Evolutionary conservation across 2,797 vertebrate species (phyloP).

Genomic region (Hoplostethus atlanticus): DNA sequence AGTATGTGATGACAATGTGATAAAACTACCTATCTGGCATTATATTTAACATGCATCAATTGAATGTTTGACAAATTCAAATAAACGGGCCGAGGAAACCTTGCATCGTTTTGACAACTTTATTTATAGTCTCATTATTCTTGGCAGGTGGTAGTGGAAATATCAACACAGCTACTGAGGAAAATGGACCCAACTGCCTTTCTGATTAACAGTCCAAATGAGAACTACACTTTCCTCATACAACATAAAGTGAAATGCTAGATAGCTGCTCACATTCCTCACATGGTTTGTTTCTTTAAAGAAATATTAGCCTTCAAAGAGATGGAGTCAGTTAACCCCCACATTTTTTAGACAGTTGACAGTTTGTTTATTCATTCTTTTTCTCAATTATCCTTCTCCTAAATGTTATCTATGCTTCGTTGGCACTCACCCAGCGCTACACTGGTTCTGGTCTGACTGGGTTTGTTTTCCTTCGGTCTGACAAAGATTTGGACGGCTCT

Average conservation of each 20-base stretch:
- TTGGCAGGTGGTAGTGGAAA: not conserved
- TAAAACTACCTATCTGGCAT: conserved; percentile 3
- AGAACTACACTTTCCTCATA: not conserved
- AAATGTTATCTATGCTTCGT: not conserved
- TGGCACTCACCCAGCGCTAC: conserved; percentile 20
- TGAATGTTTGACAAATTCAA: conserved; percentile 11
- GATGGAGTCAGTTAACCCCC: not conserved
- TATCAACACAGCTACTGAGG: not conserved
- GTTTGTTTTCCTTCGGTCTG: conserved; percentile 56
- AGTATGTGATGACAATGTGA: conserved; percentile 2
- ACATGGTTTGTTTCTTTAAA: conserved; percentile 8
- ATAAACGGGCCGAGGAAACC: not conserved
- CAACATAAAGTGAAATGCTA: not conserved
- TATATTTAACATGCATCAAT: not conserved
- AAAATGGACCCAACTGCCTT: not conserved
- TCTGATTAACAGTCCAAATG: conserved; percentile 4
- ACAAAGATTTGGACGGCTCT: conserved; percentile 49
- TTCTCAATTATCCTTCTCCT: not conserved
- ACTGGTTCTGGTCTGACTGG: conserved; percentile 19
- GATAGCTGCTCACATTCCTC: not conserved
- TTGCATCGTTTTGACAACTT: conserved; percentile 7
- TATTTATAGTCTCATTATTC: not conserved
- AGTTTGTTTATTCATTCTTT: conserved; percentile 16
- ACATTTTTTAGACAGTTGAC: conserved; percentile 3
- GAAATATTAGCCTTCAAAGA: not conserved